Evolutionary conservation across 2,797 vertebrate genomes (phyloP).

Genomic region (Lithobates pipiens): DNA sequence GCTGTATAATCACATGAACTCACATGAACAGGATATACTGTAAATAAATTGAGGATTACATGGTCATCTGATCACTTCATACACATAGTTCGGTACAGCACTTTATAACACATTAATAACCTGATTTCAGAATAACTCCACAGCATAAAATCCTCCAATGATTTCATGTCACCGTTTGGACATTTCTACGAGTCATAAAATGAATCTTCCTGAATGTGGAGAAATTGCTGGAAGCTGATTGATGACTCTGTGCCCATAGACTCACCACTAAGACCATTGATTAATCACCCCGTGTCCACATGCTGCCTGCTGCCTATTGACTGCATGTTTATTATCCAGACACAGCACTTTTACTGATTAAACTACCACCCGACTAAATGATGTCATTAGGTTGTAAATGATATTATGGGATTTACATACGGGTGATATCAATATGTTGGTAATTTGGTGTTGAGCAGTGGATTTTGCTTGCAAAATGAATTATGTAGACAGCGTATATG

Average conservation of each 20-base stretch:
- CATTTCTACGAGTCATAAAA: conserved; percentile 59
- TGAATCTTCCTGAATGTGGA: conserved; percentile 56
- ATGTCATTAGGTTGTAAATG: conserved; percentile 19
- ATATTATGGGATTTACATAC: conserved; percentile 16
- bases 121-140: conserved; percentile 39
- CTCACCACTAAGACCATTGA: conserved; percentile 43
- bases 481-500: background rate
- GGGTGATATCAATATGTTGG: background rate
- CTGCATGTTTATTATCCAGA: conserved; percentile 34
- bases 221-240: conserved; percentile 59
- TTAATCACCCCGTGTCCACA: conserved; percentile 49
- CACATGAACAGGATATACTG: no score
- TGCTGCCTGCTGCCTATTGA: conserved; percentile 36
- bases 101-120: conserved; percentile 25
- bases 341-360: conserved; percentile 56
- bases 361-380: conserved; percentile 18
- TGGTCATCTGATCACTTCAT: no score
- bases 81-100: background rate
- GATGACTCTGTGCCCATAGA: conserved; percentile 57
- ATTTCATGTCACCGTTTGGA: conserved; percentile 53
- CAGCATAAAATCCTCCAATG: conserved; percentile 28
- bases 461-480: background rate
- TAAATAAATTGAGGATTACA: no score
- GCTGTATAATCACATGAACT: no score
- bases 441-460: background rate